These are phyloP conservation scores for Gortyna flavago DNA, from an alignment of 2,888 invertebrate species.

Conservation along the genomic window DNA sequence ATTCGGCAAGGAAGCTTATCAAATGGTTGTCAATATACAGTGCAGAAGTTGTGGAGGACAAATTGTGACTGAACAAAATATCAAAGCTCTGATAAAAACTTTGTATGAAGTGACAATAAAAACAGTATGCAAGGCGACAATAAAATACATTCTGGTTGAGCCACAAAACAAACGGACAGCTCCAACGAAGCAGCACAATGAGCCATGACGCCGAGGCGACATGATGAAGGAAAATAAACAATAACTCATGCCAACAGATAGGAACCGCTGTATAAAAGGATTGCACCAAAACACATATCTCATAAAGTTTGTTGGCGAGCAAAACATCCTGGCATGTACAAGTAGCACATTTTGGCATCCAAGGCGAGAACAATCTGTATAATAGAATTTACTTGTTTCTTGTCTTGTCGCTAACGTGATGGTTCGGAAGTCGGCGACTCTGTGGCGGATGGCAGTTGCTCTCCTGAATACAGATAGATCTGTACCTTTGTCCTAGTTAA, in stretches of 20 bases:
- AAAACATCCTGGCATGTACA: conserved; percentile 79
- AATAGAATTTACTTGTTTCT: conserved; percentile 86
- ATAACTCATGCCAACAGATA: conserved; percentile 79
- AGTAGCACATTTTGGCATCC: conserved; percentile 84
- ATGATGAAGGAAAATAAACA: conserved; percentile 79
- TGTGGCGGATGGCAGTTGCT: conserved; percentile 68
- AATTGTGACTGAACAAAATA: background rate
- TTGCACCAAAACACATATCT: conserved; percentile 85
- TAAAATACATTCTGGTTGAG: conserved; percentile 27
- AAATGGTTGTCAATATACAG: background rate
- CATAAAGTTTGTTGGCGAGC: conserved; percentile 87
- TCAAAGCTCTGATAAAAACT: background rate
- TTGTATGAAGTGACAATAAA: conserved; percentile 8
- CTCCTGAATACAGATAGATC: conserved; percentile 64
- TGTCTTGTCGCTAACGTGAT: conserved; percentile 73
- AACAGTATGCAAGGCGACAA: conserved; percentile 3
- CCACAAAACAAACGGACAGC: conserved; percentile 35
- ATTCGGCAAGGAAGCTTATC: background rate
- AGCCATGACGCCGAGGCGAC: conserved; percentile 59
- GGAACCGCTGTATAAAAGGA: conserved; percentile 81
- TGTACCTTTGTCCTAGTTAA: conserved; percentile 64
- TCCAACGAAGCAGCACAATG: conserved; percentile 44
- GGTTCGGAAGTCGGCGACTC: conserved; percentile 70
- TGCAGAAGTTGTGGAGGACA: background rate
- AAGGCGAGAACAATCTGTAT: conserved; percentile 88